phyloP scores from a whole-genome alignment of 2,888 invertebrate species.

The Anaspis maculata region DNA sequence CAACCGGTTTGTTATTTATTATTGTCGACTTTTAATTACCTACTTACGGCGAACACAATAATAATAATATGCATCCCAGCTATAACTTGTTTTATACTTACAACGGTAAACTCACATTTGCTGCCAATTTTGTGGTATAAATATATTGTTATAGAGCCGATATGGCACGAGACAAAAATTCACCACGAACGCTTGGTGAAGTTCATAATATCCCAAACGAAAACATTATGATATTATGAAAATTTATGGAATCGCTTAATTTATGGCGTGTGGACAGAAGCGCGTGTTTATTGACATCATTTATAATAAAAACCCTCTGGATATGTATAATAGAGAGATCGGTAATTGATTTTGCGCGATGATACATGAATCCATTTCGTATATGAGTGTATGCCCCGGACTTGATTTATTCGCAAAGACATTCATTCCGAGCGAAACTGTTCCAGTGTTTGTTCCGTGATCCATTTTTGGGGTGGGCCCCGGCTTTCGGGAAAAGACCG shows the following conservation, averaged over 20 bases:
- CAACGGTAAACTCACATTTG: too few relatives aligned
- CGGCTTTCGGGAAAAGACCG: background rate
- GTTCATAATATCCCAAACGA: slow-evolving; percentile 12
- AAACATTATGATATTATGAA: slow-evolving; percentile 18
- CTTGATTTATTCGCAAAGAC: slow-evolving; percentile 21
- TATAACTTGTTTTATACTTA: too few relatives aligned
- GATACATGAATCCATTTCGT: slow-evolving; percentile 23
- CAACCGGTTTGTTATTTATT: slow-evolving; percentile 12
- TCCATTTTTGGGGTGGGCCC: background rate
- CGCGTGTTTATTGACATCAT: slow-evolving; percentile 27
- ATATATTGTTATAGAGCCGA: too few relatives aligned
- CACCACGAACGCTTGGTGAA: too few relatives aligned
- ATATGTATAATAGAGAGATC: too few relatives aligned
- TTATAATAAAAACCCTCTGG: slow-evolving; percentile 24
- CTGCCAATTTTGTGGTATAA: too few relatives aligned
- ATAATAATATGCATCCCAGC: too few relatives aligned
- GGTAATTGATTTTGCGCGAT: slow-evolving; percentile 26
- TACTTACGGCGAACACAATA: too few relatives aligned
- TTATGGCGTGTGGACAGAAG: slow-evolving; percentile 26
- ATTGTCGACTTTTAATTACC: slow-evolving; percentile 8
- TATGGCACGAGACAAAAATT: too few relatives aligned
- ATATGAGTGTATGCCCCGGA: slow-evolving; percentile 7
- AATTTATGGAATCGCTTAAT: slow-evolving; percentile 24
- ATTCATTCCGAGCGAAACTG: slow-evolving; percentile 19
- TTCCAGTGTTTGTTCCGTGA: background rate